These are phyloP conservation scores for Tupiocoris notatus DNA, from an alignment of 2,888 invertebrate genomes.

Conservation along the genomic window DNA sequence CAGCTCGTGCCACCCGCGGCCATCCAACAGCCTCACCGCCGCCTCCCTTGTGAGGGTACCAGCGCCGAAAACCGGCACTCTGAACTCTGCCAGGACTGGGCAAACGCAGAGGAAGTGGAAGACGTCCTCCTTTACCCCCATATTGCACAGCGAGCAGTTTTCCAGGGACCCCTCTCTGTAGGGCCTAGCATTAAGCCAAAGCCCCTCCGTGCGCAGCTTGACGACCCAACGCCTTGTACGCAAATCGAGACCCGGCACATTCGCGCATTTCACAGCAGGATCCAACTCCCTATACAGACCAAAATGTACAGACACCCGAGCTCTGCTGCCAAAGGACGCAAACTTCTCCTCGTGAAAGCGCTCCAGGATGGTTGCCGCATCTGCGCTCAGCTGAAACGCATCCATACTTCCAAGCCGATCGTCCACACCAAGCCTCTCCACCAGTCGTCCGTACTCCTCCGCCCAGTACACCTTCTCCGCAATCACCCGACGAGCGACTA, in stretches of 20 bases:
- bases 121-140: not conserved
- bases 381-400: not conserved
- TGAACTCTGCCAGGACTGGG: not conserved
- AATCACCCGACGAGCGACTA: not conserved
- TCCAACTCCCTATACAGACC: not conserved
- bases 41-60: not conserved
- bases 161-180: not conserved
- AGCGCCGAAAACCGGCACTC: not conserved
- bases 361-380: not conserved
- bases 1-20: not conserved
- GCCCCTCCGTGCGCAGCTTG: not conserved
- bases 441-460: not conserved
- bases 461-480: not conserved
- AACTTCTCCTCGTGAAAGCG: no score
- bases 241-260: not conserved
- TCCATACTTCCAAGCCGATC: not conserved
- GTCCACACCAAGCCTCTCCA: not conserved
- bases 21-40: not conserved
- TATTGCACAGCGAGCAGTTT: not conserved
- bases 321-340: not conserved
- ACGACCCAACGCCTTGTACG: not conserved
- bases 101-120: not conserved
- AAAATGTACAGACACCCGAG: not conserved
- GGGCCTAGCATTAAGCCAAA: not conserved
- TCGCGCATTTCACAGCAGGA: not conserved